Evolutionary conservation across 2,113 vertebrate species (phyloP).

Genomic region (Craseonycteris thonglongyai): DNA sequence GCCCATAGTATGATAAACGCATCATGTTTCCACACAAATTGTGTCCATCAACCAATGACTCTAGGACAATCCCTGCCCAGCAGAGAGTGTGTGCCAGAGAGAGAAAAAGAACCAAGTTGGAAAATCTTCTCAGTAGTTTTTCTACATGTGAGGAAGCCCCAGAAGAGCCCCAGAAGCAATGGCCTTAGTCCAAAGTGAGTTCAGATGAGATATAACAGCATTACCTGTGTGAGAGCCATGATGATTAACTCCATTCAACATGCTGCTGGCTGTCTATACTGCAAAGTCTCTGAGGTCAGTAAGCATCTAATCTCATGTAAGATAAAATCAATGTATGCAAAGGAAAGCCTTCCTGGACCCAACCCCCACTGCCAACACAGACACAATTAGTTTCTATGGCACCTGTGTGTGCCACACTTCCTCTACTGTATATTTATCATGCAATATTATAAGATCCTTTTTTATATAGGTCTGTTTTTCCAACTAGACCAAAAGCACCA

Average conservation of each 20-base stretch:
- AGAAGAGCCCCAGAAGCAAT: neutral
- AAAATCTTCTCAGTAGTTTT: slow-evolving; percentile 1
- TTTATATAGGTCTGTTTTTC: neutral
- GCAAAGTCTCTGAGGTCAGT: neutral
- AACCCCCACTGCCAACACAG: neutral
- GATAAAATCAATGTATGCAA: neutral
- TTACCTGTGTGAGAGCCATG: neutral
- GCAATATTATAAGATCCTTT: neutral
- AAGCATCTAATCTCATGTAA: neutral
- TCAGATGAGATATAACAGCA: neutral
- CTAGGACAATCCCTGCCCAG: neutral
- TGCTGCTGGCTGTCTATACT: neutral
- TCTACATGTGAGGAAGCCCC: neutral
- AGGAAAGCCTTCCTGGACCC: neutral
- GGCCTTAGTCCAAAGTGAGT: neutral
- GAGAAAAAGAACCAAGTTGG: neutral
- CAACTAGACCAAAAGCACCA: neutral
- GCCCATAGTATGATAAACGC: neutral
- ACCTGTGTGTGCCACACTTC: too few relatives aligned
- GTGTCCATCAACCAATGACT: neutral
- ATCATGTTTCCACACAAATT: neutral
- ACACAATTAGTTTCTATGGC: neutral
- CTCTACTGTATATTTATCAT: neutral
- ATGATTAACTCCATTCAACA: too few relatives aligned
- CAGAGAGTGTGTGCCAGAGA: neutral